A percentile compares a stretch with the other conserved stretches of the same genome.
phyloP scores from a whole-genome alignment of 2,113 vertebrate species.

The Hemicordylus capensis region DNA sequence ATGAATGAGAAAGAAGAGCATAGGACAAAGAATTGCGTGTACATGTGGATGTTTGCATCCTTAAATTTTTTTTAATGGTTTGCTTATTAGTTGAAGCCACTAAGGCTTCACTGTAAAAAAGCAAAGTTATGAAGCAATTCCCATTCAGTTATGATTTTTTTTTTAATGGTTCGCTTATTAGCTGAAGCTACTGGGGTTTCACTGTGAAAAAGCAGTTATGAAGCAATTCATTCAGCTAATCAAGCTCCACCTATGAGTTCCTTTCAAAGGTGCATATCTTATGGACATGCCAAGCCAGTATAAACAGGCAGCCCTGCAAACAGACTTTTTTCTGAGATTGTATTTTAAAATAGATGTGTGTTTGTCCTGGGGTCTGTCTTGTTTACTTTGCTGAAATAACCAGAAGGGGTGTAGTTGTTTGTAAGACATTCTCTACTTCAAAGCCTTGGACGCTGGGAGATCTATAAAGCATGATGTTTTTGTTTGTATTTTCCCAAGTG shows the following conservation, averaged over 20 bases:
- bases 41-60: not conserved
- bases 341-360: slow-evolving; percentile 24
- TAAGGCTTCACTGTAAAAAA: too few relatives aligned
- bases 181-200: not conserved
- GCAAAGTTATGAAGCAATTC: too few relatives aligned
- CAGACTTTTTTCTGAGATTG: not conserved
- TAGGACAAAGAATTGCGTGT: not conserved
- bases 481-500: slow-evolving; percentile 46
- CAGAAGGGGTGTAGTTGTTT: slow-evolving; percentile 17
- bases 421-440: not conserved
- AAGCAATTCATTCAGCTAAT: not conserved
- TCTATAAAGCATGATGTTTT: not conserved
- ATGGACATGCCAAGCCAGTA: not conserved
- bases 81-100: too few relatives aligned
- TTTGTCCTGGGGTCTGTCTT: slow-evolving; percentile 34
- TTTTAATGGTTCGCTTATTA: too few relatives aligned
- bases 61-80: rapidly evolving
- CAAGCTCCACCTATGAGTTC: rapidly evolving
- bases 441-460: slow-evolving; percentile 10
- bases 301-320: slow-evolving; percentile 37
- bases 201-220: not conserved
- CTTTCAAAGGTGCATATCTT: not conserved
- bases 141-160: too few relatives aligned
- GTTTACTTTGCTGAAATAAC: not conserved
- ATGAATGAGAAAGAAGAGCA: not conserved